Conservation (phyloP, 2,888 invertebrate genomes). For the Oligia strigilis region DNA sequence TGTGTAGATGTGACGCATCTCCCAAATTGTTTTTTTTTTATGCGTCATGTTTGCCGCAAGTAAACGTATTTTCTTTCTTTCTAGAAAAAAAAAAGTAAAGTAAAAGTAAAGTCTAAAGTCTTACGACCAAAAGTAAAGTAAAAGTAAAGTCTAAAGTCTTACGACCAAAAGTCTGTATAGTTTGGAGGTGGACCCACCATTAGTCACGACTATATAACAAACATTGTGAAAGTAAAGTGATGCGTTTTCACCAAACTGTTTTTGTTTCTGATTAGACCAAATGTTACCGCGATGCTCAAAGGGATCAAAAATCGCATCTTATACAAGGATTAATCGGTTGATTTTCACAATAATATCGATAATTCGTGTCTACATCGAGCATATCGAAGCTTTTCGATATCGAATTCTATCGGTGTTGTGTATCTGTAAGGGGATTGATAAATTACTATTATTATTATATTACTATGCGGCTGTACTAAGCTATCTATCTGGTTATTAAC, state of each 20-base stretch:
- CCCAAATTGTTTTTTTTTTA: too few species aligned
- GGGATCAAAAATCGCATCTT: neutral
- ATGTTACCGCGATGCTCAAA: neutral
- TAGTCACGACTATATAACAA: neutral
- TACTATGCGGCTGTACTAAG: slow-evolving; percentile 45
- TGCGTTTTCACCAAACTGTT: neutral
- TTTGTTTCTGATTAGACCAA: neutral
- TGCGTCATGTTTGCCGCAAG: too few species aligned
- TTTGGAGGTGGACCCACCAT: too few species aligned
- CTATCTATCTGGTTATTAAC: slow-evolving; percentile 48
- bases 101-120: too few species aligned
- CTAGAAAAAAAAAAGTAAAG: too few species aligned
- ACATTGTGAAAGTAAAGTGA: neutral
- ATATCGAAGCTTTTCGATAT: neutral
- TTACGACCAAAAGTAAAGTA: too few species aligned
- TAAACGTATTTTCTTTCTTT: too few species aligned
- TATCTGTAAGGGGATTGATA: neutral
- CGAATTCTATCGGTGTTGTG: neutral
- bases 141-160: too few species aligned
- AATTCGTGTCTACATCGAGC: neutral
- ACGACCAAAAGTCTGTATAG: too few species aligned
- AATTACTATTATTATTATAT: slow-evolving; percentile 14
- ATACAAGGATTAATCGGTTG: neutral
- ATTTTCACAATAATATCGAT: neutral
- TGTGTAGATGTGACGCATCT: too few species aligned